These are phyloP conservation scores for Ennomos quercinarius DNA, from an alignment of 2,888 invertebrate species.

Conservation along the genomic window DNA sequence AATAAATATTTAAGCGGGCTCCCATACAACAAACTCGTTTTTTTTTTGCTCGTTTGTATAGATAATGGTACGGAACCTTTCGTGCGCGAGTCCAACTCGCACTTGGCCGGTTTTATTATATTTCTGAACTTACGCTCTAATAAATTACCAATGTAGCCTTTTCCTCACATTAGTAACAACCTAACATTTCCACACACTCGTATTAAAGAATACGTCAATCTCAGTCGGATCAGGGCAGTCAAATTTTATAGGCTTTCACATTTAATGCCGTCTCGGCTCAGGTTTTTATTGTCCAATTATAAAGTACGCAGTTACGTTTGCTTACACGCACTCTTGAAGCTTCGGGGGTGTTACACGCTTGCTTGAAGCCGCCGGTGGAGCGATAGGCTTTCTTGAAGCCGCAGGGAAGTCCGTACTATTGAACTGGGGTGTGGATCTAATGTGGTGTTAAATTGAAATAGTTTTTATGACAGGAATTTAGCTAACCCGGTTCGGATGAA, in stretches of 20 bases:
- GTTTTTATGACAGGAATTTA: slow-evolving; percentile 18
- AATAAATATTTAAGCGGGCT: too few relatives aligned
- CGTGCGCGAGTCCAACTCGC: too few relatives aligned
- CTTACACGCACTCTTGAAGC: slow-evolving; percentile 38
- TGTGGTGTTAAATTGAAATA: slow-evolving; percentile 29
- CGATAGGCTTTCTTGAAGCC: slow-evolving; percentile 3
- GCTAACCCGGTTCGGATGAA: too few relatives aligned
- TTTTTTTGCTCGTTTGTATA: too few relatives aligned
- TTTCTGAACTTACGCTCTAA: too few relatives aligned
- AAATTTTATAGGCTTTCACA: slow-evolving; percentile 68
- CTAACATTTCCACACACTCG: slow-evolving; percentile 18
- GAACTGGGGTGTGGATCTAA: slow-evolving; percentile 4
- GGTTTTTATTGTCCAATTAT: slow-evolving; percentile 72
- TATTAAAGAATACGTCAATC: slow-evolving; percentile 51
- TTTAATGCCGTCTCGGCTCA: slow-evolving; percentile 65
- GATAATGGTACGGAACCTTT: too few relatives aligned
- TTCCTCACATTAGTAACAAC: background rate
- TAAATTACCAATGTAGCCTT: too few relatives aligned
- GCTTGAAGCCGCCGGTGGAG: slow-evolving; percentile 7
- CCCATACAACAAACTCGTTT: too few relatives aligned
- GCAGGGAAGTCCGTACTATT: background rate
- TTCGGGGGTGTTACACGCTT: slow-evolving; percentile 8
- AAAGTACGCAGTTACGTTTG: slow-evolving; percentile 38
- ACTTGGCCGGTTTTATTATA: too few relatives aligned
- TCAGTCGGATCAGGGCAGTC: slow-evolving; percentile 49